phyloP scores from a whole-genome alignment of 2,888 invertebrate genomes.

The Autographa gamma region DNA sequence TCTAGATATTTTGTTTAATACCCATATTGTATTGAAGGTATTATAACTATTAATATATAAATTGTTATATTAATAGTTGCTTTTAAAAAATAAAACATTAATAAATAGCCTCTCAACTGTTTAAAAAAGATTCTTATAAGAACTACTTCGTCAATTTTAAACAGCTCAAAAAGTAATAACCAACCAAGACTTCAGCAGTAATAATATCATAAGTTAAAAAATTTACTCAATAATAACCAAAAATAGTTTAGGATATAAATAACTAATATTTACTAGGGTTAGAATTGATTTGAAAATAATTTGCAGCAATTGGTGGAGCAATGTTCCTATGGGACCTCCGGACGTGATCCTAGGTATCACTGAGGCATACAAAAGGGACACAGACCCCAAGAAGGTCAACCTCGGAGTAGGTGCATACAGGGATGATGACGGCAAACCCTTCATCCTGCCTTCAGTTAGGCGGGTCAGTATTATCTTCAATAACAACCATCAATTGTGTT shows the following conservation, averaged over 20 bases:
- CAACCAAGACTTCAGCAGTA: too few species aligned
- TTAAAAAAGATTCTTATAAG: conserved; percentile 1
- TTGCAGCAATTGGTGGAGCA: conserved; percentile 94
- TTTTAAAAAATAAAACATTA: not conserved
- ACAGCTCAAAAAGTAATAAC: not conserved
- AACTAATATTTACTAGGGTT: too few species aligned
- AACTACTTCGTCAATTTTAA: not conserved
- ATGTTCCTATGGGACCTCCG: conserved; percentile 98
- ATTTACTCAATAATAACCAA: too few species aligned
- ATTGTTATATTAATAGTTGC: too few species aligned
- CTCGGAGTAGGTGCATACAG: conserved; percentile 99
- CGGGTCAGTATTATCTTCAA: conserved; percentile 83
- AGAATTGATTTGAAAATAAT: not conserved
- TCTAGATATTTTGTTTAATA: too few species aligned
- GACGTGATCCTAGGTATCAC: conserved; percentile 99
- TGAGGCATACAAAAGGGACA: conserved; percentile 97
- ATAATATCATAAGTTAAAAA: too few species aligned
- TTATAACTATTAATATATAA: too few species aligned
- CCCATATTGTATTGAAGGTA: too few species aligned
- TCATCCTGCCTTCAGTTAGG: conserved; percentile 95
- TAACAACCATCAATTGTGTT: not conserved
- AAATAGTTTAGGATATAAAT: too few species aligned
- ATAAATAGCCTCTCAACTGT: not conserved
- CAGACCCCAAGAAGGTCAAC: conserved; percentile 98
- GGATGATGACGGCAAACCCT: conserved; percentile 99